Percentiles rank a stretch among this genome's conserved stretches.
phyloP scores from a whole-genome alignment of 1,140 invertebrate genomes.

The Nomia melanderi region DNA sequence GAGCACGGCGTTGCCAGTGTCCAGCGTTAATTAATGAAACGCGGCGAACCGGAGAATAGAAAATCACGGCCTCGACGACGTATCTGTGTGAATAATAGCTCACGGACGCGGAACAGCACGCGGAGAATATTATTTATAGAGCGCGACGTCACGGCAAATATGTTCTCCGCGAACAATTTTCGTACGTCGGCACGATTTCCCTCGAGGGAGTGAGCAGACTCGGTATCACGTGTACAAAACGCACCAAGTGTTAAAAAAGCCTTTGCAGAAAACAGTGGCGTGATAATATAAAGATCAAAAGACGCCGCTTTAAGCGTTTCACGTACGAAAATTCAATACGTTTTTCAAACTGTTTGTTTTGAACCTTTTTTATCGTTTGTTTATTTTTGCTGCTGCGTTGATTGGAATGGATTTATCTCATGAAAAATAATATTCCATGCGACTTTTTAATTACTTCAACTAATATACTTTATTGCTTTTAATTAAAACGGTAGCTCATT shows the following conservation, averaged over 20 bases:
- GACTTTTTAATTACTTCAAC: no score
- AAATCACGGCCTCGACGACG: conserved; percentile 9
- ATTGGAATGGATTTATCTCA: no score
- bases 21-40: conserved; percentile 36
- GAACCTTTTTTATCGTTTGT: no score
- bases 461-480: no score
- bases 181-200: conserved; percentile 14
- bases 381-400: no score
- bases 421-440: no score
- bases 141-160: background rate
- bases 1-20: background rate
- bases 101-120: background rate
- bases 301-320: background rate
- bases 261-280: background rate
- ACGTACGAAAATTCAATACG: no score
- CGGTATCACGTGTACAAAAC: background rate
- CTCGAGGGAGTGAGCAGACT: background rate
- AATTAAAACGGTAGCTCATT: no score
- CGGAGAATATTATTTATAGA: conserved; percentile 31
- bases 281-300: background rate
- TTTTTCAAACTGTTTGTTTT: no score
- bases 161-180: conserved; percentile 22
- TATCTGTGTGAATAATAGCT: conserved; percentile 9
- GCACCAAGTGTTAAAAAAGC: background rate
- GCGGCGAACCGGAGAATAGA: background rate